These are phyloP conservation scores for Cherax destructor DNA, from an alignment of 1,140 invertebrate genomes.

Conservation along the genomic window DNA sequence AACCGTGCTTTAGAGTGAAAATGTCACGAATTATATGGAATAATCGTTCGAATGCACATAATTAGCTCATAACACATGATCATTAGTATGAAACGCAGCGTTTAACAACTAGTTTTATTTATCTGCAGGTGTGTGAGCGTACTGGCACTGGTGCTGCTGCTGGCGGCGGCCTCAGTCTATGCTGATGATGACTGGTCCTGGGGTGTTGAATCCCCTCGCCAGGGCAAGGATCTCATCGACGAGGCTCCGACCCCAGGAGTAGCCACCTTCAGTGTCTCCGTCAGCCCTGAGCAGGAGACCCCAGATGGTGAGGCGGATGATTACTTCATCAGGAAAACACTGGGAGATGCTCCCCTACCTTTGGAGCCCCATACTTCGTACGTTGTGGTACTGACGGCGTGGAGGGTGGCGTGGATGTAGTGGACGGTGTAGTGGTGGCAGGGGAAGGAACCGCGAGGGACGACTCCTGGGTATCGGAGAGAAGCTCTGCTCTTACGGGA, in stretches of 20 bases:
- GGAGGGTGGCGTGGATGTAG: not conserved
- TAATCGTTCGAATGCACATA: not conserved
- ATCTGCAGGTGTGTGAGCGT: not conserved
- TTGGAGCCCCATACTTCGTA: slow-evolving; percentile 18
- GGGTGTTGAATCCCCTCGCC: slow-evolving; percentile 38
- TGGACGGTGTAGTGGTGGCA: not conserved
- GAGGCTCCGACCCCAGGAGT: slow-evolving; percentile 2
- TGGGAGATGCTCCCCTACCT: slow-evolving; percentile 20
- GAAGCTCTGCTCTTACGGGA: slow-evolving; percentile 59
- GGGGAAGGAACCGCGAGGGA: slow-evolving; percentile 41
- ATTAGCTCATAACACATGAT: not conserved
- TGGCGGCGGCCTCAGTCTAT: not conserved
- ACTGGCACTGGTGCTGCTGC: slow-evolving; percentile 22
- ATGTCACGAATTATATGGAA: not conserved
- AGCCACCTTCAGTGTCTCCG: slow-evolving; percentile 34
- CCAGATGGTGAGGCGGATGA: not conserved
- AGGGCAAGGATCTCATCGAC: not conserved
- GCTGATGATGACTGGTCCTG: slow-evolving; percentile 62
- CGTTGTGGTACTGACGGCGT: not conserved
- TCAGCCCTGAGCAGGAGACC: slow-evolving; percentile 21
- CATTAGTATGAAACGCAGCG: not conserved
- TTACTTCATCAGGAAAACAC: not conserved
- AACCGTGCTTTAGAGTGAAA: not conserved
- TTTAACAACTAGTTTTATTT: not conserved
- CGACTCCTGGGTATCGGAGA: slow-evolving; percentile 61